Percentiles rank a stretch among this genome's conserved stretches.
phyloP scores from a whole-genome alignment of 2,797 vertebrate species.

The Myripristis jacobus region DNA sequence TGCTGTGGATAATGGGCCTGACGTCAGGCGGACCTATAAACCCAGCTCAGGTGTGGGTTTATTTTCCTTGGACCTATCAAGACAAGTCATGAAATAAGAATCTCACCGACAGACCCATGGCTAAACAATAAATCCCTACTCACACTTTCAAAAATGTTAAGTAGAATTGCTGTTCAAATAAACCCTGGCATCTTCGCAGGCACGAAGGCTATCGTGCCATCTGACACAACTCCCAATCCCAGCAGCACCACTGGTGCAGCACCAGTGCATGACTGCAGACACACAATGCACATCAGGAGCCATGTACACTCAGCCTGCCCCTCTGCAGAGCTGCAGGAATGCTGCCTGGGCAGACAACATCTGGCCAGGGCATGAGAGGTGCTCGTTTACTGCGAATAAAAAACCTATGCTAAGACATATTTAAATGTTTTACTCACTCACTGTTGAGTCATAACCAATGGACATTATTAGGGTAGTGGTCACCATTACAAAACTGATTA shows the following conservation, averaged over 20 bases:
- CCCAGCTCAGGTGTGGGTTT: constrained; percentile 81
- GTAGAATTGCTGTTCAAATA: constrained; percentile 83
- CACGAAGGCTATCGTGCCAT: constrained; percentile 57
- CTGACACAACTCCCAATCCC: constrained; percentile 56
- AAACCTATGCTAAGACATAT: constrained; percentile 32
- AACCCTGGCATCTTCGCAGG: constrained; percentile 72
- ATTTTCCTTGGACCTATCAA: constrained; percentile 82
- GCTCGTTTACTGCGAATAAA: constrained; percentile 47
- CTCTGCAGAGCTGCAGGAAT: constrained; percentile 16
- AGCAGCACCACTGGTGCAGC: constrained; percentile 32
- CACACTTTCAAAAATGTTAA: constrained; percentile 79
- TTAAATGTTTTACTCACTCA: constrained; percentile 55
- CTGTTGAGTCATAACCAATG: constrained; percentile 59
- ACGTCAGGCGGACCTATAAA: constrained; percentile 79
- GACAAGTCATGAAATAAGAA: constrained; percentile 81
- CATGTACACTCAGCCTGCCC: constrained; percentile 2
- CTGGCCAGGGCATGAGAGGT: constrained; percentile 59
- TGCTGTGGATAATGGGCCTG: constrained; percentile 75
- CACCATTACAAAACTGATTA: constrained; percentile 66
- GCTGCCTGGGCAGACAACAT: constrained; percentile 54
- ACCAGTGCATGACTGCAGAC: constrained; percentile 21
- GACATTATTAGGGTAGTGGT: constrained; percentile 51
- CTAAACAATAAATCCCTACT: constrained; percentile 77
- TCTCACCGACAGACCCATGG: constrained; percentile 68
- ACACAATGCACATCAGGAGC: constrained; percentile 18